Evolutionary conservation across 2,113 vertebrate genomes (phyloP).

Genomic region (Dinomys branickii): DNA sequence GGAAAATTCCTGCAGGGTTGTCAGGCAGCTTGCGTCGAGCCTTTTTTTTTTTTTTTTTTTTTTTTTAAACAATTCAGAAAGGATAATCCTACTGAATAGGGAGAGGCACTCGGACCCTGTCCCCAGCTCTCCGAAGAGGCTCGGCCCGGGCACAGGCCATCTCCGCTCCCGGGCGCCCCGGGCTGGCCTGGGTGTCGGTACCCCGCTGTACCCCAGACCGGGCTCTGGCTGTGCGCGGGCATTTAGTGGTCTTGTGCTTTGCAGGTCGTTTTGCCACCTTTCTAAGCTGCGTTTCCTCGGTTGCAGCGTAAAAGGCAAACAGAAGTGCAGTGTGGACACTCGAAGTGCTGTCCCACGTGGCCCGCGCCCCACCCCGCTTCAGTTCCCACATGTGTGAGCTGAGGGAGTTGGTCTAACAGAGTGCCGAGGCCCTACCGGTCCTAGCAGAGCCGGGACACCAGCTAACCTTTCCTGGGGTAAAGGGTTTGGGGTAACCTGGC

Average conservation of each 20-base stretch:
- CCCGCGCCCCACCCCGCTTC: not conserved
- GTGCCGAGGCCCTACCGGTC: not conserved
- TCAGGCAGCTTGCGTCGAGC: conserved; percentile 86
- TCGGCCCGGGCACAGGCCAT: not conserved
- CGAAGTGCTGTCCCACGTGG: not conserved
- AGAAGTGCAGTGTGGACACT: not conserved
- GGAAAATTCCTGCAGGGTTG: conserved; percentile 91
- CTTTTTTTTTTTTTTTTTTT: conserved; percentile 49
- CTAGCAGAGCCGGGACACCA: not conserved
- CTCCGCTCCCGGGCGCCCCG: not conserved
- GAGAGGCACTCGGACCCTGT: conserved; percentile 76
- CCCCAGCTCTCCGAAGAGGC: not conserved
- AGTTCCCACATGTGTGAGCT: not conserved
- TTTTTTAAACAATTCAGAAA: conserved; percentile 79
- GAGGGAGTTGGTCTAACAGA: not conserved
- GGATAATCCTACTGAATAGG: conserved; percentile 84
- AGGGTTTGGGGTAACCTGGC: not conserved
- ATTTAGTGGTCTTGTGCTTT: not conserved
- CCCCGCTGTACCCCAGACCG: not conserved
- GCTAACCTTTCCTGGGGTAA: not conserved
- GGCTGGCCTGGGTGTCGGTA: not conserved
- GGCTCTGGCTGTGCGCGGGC: not conserved
- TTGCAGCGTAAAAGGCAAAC: not conserved
- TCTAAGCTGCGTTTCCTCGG: not conserved
- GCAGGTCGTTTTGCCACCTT: not conserved